Evolutionary conservation across 2,113 vertebrate species (phyloP).

Genomic region (Mus spicilegus): DNA sequence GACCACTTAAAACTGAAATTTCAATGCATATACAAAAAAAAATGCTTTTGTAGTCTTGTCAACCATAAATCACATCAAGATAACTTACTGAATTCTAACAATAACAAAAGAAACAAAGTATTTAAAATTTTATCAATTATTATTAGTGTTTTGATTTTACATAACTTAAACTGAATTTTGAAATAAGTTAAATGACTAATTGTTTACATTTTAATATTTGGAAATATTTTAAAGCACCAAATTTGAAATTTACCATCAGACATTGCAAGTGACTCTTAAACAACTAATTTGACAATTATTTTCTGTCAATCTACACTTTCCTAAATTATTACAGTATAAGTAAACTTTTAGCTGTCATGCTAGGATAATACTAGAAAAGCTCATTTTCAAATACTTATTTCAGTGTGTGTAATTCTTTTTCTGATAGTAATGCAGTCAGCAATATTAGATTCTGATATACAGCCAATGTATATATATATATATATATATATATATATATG

Average conservation of each 20-base stretch:
- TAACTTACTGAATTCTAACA: neutral
- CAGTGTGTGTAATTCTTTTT: neutral
- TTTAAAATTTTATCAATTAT: neutral
- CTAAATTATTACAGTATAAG: neutral
- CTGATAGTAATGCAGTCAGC: neutral
- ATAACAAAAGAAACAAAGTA: neutral
- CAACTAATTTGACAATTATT: neutral
- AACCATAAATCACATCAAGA: neutral
- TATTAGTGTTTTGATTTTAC: neutral
- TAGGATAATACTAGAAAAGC: neutral
- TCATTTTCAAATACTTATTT: neutral
- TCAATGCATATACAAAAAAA: neutral
- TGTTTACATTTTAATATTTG: neutral
- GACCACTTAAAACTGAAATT: neutral
- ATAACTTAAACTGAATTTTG: neutral
- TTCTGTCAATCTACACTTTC: neutral
- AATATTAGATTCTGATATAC: neutral
- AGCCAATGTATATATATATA: neutral
- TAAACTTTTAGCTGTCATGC: neutral
- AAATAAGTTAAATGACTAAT: neutral
- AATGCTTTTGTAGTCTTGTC: neutral
- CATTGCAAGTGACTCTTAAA: neutral
- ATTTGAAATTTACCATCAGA: neutral
- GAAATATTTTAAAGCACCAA: neutral
- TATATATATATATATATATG: neutral